Evolutionary conservation across 2,113 vertebrate genomes (phyloP).

Genomic region (Gymnobelideus leadbeateri): DNA sequence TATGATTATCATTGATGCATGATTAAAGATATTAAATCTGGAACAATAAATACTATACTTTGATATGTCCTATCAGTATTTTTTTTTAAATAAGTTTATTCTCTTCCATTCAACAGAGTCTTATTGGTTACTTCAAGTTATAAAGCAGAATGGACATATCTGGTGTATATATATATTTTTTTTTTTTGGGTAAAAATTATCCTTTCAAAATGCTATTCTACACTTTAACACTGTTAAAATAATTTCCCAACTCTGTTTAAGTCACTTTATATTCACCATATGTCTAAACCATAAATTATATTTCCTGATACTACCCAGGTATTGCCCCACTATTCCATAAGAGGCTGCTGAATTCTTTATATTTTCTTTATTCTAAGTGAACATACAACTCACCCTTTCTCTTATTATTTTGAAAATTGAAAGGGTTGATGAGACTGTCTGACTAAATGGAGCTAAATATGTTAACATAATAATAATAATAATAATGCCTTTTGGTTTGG

Average conservation of each 20-base stretch:
- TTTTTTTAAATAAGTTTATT: conserved; percentile 3
- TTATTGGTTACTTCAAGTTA: not conserved
- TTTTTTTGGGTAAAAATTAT: too few relatives aligned
- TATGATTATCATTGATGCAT: not conserved
- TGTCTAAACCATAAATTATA: not conserved
- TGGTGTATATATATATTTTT: not conserved
- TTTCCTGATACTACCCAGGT: not conserved
- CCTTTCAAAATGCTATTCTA: not conserved
- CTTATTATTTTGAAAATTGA: conserved; percentile 54
- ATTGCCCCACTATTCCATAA: conserved; percentile 5
- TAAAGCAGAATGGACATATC: not conserved
- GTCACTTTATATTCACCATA: not conserved
- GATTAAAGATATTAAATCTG: conserved; percentile 12
- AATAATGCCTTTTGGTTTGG: conserved; percentile 63
- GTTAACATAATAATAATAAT: conserved; percentile 64
- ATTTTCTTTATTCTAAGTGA: conserved; percentile 70
- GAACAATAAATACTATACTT: conserved; percentile 10
- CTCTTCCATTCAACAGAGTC: not conserved
- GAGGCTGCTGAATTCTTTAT: not conserved
- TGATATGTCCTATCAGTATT: not conserved
- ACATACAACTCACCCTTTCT: conserved; percentile 62
- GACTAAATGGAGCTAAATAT: conserved; percentile 60
- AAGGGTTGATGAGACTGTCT: conserved; percentile 33
- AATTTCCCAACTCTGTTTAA: not conserved
- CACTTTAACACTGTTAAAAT: not conserved